Conservation (phyloP, 2,113 vertebrate genomes). For the Megaceryle torquata region DNA sequence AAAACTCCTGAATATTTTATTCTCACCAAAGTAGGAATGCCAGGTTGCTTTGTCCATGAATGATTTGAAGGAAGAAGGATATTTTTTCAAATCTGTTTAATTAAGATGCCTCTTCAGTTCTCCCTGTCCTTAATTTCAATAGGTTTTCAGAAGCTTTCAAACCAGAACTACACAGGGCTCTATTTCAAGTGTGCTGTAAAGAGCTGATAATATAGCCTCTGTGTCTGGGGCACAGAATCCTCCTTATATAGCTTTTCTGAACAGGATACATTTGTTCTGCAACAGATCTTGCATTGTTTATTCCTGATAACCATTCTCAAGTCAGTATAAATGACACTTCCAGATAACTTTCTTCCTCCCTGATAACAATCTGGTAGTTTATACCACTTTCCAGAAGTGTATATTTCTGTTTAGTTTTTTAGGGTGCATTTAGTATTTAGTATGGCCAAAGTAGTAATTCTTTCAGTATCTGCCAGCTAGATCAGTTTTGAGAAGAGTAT, state of each 20-base stretch:
- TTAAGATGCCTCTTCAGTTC: slow-evolving; percentile 65
- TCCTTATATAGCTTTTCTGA: slow-evolving; percentile 55
- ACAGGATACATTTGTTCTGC: slow-evolving; percentile 55
- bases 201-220: slow-evolving; percentile 58
- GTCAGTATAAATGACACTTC: slow-evolving; percentile 58
- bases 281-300: slow-evolving; percentile 53
- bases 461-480: slow-evolving; percentile 60
- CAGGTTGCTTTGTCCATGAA: not conserved
- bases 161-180: slow-evolving; percentile 40
- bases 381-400: slow-evolving; percentile 52
- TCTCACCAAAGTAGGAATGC: not conserved
- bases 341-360: slow-evolving; percentile 65
- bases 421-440: slow-evolving; percentile 18
- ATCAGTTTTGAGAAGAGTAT: slow-evolving; percentile 48
- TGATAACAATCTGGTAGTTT: slow-evolving; percentile 63
- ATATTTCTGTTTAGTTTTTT: slow-evolving; percentile 57
- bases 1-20: not conserved
- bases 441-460: slow-evolving; percentile 48
- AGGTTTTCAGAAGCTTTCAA: slow-evolving; percentile 44
- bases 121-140: slow-evolving; percentile 34
- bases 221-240: slow-evolving; percentile 47
- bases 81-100: slow-evolving; percentile 58
- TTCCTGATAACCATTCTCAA: slow-evolving; percentile 47
- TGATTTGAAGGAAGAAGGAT: not conserved
- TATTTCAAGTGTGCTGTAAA: slow-evolving; percentile 51